Base-by-base conservation (phyloP, 2,113 vertebrate species). In the Hypanus sabinus region DNA sequence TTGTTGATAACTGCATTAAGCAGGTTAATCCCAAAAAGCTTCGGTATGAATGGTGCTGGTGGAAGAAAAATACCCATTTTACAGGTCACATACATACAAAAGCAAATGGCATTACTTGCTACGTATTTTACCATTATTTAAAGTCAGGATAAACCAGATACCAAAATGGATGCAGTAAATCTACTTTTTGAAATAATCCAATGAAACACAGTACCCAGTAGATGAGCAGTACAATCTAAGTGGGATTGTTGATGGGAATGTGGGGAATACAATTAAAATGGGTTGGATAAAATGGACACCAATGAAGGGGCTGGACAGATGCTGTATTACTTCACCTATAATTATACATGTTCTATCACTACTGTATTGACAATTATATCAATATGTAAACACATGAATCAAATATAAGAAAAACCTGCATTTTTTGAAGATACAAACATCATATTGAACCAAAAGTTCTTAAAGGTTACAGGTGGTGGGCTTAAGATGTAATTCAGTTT, bases 1-100 rank as follows among this genome's bases (percentile, higher is more conserved):
- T 97, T 16, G 98, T 99, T 85, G 98, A 99, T 94, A 99, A 97
- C 95, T 99, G 99, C 97, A 99, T 98, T 94, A 99, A 97, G 94
- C 97, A 99, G 0, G 99, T 99, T 94, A 99, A 95, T 85, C 99
- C 99, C 0, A 99, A 96, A 95, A 99, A 99, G 94, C 97, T 99
- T 95, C 99, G 96, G 95, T 99, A 99, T 33, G 98, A 99, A 95
- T 99, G 99, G 94, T 99, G 99, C 99, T 99, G 95, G 0, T 80
- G 5, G 68, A 12, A 3, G 5, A 18, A 75, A 14, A 93, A 24
- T 0, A 93, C n/a, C 85, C n/a, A 90, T 33, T 11, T 65, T 65
- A 11, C 62, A 8, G 5, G 22, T 73, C 71, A 73, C 71, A 73
- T 24, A 73, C 5, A 24, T 20, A 20, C 71, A 73, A 62, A 6